Percentiles rank a stretch among this genome's conserved stretches.
Evolutionary conservation across 30 jellyfish, hydroid and myxozoan genomes (phyloP).

Genomic region (Nemopilema nomurai): DNA sequence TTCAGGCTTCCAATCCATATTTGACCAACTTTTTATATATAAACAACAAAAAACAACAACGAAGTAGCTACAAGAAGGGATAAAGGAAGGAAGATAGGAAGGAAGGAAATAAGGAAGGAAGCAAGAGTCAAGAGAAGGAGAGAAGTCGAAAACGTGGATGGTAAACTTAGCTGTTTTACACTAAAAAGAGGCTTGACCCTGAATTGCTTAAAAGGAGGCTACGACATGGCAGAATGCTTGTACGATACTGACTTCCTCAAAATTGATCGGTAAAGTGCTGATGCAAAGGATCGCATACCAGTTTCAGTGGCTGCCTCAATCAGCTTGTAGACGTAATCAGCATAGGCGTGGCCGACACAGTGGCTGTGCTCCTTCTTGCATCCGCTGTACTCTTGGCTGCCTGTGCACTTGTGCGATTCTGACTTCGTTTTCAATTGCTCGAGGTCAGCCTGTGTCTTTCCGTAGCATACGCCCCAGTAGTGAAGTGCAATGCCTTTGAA

Average conservation of each 20-base stretch:
- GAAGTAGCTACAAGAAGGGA: not conserved
- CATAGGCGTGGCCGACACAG: constrained; percentile 20
- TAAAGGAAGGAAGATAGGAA: not conserved
- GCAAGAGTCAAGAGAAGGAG: not conserved
- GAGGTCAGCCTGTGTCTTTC: constrained; percentile 7
- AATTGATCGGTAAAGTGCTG: too few species aligned
- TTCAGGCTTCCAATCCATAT: too few species aligned
- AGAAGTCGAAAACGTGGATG: too few species aligned
- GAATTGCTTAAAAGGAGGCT: too few species aligned
- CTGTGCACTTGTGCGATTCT: constrained; percentile 16
- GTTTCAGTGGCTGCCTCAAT: not conserved
- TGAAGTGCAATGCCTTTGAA: constrained; percentile 10
- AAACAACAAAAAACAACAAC: not conserved
- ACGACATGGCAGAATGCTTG: too few species aligned
- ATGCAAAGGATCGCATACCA: not conserved
- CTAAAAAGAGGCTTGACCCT: too few species aligned
- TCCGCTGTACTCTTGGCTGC: constrained; percentile 3
- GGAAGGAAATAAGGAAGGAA: not conserved
- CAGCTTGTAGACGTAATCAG: constrained; percentile 10
- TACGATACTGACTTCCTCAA: too few species aligned
- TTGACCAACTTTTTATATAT: too few species aligned
- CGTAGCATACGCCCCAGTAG: constrained; percentile 28
- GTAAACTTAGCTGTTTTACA: too few species aligned
- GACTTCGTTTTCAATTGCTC: not conserved
- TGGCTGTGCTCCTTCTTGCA: constrained; percentile 10